Evolutionary conservation across 2,888 invertebrate species (phyloP).

Genomic region (Mycalesis mineus): DNA sequence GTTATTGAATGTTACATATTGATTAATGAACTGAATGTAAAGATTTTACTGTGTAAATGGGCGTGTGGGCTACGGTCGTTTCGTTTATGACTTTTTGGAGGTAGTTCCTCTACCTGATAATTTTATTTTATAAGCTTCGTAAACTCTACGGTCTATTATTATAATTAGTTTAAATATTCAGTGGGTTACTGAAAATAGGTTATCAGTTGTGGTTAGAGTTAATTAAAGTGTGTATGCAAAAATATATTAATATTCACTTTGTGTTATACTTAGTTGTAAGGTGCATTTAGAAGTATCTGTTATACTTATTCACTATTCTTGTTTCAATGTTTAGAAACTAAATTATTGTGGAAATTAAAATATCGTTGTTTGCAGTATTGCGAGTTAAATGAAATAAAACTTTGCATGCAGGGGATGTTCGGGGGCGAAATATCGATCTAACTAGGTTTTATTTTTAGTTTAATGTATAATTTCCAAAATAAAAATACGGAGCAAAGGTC

Average conservation of each 20-base stretch:
- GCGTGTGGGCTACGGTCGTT: not conserved
- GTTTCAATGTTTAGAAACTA: not conserved
- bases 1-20: conserved; percentile 26
- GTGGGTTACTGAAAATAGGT: conserved; percentile 8
- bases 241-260: not conserved
- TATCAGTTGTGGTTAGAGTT: conserved; percentile 1
- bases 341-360: not conserved
- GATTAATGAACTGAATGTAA: conserved; percentile 13
- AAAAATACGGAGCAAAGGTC: no score
- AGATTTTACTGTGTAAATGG: not conserved
- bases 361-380: not conserved
- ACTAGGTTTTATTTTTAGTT: no score
- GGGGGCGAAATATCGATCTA: no score
- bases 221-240: conserved; percentile 2
- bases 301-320: not conserved
- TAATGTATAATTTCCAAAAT: no score
- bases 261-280: conserved; percentile 10
- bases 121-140: not conserved
- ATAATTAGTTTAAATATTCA: not conserved
- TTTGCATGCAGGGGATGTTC: no score
- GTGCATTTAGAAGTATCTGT: conserved; percentile 11
- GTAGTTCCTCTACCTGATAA: not conserved
- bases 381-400: not conserved
- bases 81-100: not conserved
- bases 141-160: not conserved